Percentiles rank a stretch among this genome's conserved stretches.
These are phyloP conservation scores for Clinocottus analis DNA, from an alignment of 2,113 vertebrate species.

Conservation along the genomic window DNA sequence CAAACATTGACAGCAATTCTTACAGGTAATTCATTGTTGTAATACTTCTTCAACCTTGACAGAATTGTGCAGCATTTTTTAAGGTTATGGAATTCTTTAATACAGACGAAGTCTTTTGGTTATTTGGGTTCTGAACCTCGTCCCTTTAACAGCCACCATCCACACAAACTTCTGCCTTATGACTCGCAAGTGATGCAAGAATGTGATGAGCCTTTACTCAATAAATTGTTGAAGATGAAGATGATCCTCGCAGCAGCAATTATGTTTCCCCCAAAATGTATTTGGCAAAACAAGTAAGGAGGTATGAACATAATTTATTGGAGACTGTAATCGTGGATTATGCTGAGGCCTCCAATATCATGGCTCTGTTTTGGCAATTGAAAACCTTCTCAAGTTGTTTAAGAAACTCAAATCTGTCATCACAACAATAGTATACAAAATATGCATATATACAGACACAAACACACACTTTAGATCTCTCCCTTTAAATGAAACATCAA, in stretches of 20 bases:
- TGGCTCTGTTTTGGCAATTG: not conserved
- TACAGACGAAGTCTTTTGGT: not conserved
- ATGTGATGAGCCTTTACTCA: not conserved
- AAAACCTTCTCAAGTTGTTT: slow-evolving; percentile 1
- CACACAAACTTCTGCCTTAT: not conserved
- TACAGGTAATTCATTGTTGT: not conserved
- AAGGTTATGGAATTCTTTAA: not conserved
- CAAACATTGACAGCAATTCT: not conserved
- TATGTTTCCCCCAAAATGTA: not conserved
- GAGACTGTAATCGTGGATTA: not conserved
- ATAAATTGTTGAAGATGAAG: not conserved
- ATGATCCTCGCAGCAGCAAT: not conserved
- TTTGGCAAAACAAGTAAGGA: not conserved
- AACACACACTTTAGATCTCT: not conserved
- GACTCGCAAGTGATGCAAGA: not conserved
- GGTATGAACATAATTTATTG: not conserved
- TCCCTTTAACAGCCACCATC: not conserved
- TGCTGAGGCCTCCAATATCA: not conserved
- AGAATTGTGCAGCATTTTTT: not conserved
- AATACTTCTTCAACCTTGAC: not conserved
- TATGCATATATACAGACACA: not conserved
- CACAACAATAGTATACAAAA: not conserved
- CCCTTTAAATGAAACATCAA: slow-evolving; percentile 6
- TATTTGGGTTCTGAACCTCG: not conserved
- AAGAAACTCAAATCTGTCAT: not conserved